Evolutionary conservation across 1,140 invertebrate genomes (phyloP).

Genomic region (Brachionus koreanus): DNA sequence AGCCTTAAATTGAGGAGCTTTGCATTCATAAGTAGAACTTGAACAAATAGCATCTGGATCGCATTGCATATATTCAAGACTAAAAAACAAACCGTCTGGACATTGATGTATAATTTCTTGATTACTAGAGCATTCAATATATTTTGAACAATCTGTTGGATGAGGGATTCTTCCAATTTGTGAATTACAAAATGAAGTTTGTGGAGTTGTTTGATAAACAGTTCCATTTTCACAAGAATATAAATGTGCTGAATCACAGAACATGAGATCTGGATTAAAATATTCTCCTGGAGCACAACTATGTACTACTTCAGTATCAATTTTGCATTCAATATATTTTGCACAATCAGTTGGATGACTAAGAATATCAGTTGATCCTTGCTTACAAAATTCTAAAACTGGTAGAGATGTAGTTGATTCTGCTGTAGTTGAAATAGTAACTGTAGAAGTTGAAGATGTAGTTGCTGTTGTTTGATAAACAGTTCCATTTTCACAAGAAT

Average conservation of each 20-base stretch:
- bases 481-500: neutral
- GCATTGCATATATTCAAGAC: neutral
- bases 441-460: neutral
- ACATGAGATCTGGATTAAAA: neutral
- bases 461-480: neutral
- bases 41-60: neutral
- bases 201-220: neutral
- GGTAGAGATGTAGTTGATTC: neutral
- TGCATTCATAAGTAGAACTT: neutral
- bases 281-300: neutral
- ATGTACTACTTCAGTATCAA: neutral
- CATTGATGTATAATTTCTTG: neutral
- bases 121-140: neutral
- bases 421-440: neutral
- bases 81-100: neutral
- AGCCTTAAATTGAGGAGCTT: neutral
- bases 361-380: neutral
- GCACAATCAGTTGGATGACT: neutral
- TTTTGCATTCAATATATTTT: neutral
- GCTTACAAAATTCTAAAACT: neutral
- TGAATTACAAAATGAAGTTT: neutral
- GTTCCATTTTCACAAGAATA: neutral
- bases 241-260: neutral
- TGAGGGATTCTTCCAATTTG: neutral
- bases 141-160: constrained; percentile 31